Evolutionary conservation across 2,113 vertebrate species (phyloP), one percentile per base, ranked within the genome.

Genomic region (Eretmochelys imbricata): DNA sequence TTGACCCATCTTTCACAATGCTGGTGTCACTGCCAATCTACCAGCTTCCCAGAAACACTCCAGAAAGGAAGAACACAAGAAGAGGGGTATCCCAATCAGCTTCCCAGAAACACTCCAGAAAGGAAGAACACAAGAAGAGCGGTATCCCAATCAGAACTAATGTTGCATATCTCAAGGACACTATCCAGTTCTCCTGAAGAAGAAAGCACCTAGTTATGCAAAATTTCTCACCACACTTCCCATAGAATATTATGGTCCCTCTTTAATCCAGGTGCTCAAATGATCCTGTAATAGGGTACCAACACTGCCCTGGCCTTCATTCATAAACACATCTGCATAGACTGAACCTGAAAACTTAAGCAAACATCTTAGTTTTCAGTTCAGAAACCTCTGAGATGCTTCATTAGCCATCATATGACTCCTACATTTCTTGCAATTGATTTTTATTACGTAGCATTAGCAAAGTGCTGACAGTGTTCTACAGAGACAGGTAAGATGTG

Each of bases 391-490:
- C 65, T 42, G 88, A 88, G 87, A 94, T 88, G 75, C 85, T 94
- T 93, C 95, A 51, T 89, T 87, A 88, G 50, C 38, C 29, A 55
- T 85, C 89, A 79, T 9, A 42, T 31, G 91, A 96, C 87, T 93
- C 84, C 87, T 82, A 11, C 1, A 0, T 55, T 95, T 50, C 92
- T 86, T 91, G 75, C 55, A 82, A 91, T 93, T 27, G 65, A 79
- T 93, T 93, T 96, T 88, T 90, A 69, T 88, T 96, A 89, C 83
- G 85, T 92, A 87, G 89, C 95, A 93, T 93, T 96, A 96, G 81
- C 84, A 50, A 92, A 94, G 89, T 83, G 95, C 87, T 85, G 65
- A 29, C 35, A 48, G 57, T 22, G 93, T 97, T 96, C 93, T 95
- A 94, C 94, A 87, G 79, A 92, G 96, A 91, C 94, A 94, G 81